phyloP scores from a whole-genome alignment of 1,140 invertebrate genomes.

The Pogonomyrmex barbatus region DNA sequence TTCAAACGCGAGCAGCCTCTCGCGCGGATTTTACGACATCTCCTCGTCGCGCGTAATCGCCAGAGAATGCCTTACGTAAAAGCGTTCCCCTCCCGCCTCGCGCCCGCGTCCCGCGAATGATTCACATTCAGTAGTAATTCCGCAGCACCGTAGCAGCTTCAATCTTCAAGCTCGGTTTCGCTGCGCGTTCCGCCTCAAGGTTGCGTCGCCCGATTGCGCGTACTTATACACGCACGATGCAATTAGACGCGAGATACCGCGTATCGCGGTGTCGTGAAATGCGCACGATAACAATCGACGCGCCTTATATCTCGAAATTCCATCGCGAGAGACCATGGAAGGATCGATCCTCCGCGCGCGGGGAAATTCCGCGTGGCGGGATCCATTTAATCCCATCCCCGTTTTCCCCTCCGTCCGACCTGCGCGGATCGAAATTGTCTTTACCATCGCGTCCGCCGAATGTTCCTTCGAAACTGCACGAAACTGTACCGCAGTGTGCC shows the following conservation, averaged over 20 bases:
- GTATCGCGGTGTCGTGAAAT: too few relatives aligned
- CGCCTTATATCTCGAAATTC: conserved; percentile 35
- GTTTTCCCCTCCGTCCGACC: background rate
- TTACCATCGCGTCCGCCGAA: conserved; percentile 47
- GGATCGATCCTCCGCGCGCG: conserved; percentile 3
- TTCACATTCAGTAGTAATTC: conserved; percentile 43
- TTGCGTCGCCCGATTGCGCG: background rate
- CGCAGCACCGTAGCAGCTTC: conserved; percentile 38
- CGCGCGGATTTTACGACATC: conserved; percentile 30
- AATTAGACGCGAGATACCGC: background rate
- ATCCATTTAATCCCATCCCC: conserved; percentile 47
- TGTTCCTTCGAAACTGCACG: conserved; percentile 70
- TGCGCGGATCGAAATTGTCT: conserved; percentile 49
- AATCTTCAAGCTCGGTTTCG: conserved; percentile 38
- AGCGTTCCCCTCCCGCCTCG: background rate
- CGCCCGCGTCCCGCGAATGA: background rate
- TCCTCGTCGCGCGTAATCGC: conserved; percentile 42
- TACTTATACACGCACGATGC: conserved; percentile 10
- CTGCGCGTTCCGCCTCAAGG: conserved; percentile 34
- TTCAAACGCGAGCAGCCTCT: background rate
- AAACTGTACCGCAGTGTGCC: conserved; percentile 76
- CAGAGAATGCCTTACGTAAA: conserved; percentile 54
- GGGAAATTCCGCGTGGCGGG: conserved; percentile 5
- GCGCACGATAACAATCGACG: background rate
- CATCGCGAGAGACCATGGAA: background rate